Percentiles rank a stretch among this genome's conserved stretches.
These are phyloP conservation scores for Physocephala rufipes DNA, from an alignment of 2,888 invertebrate genomes.

Conservation along the genomic window DNA sequence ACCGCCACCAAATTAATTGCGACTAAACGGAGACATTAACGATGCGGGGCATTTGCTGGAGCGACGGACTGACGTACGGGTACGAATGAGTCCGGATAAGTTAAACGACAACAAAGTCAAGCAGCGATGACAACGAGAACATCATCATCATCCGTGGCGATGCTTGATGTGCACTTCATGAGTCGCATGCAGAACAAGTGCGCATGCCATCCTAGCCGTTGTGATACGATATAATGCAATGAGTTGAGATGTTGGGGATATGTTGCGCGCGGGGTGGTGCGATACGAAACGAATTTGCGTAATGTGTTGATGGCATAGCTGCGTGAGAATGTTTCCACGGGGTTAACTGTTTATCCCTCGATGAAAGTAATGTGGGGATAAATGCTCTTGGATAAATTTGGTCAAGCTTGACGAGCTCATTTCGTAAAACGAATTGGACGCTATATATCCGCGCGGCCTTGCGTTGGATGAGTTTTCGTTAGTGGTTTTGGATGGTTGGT, in stretches of 20 bases:
- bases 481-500: background rate
- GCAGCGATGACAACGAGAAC: background rate
- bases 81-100: background rate
- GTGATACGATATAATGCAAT: background rate
- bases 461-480: background rate
- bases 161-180: slow-evolving; percentile 10
- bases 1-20: slow-evolving; percentile 59
- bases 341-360: slow-evolving; percentile 16
- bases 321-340: slow-evolving; percentile 17
- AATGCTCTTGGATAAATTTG: slow-evolving; percentile 27
- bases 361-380: slow-evolving; percentile 21
- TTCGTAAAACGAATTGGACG: slow-evolving; percentile 13
- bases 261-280: no score
- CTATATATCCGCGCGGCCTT: slow-evolving; percentile 8
- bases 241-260: background rate
- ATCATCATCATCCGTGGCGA: background rate
- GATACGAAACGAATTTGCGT: background rate
- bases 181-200: slow-evolving; percentile 2
- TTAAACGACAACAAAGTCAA: background rate
- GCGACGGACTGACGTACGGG: background rate
- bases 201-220: background rate
- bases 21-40: slow-evolving; percentile 60
- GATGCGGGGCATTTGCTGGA: slow-evolving; percentile 48
- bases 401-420: slow-evolving; percentile 24
- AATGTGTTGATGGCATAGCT: slow-evolving; percentile 22